Conservation (phyloP, 1,140 invertebrate species). For the Ephestia elutella region DNA sequence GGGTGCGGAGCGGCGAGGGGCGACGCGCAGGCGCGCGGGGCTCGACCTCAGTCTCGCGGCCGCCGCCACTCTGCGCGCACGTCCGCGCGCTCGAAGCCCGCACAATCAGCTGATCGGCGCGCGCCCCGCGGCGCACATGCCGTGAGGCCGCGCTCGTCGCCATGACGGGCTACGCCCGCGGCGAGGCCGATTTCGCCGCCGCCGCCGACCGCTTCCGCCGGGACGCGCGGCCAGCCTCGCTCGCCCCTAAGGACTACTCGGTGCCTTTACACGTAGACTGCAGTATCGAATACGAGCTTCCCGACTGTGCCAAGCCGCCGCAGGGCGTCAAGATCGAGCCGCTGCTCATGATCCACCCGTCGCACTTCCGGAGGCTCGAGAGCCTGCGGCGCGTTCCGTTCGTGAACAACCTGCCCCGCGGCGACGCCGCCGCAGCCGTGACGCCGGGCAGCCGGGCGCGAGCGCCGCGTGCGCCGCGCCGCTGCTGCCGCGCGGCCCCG, state of each 20-base stretch:
- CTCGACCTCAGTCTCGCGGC: conserved; percentile 42
- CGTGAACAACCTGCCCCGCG: conserved; percentile 67
- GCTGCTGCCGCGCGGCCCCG: conserved; percentile 33
- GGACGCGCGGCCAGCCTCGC: conserved; percentile 53
- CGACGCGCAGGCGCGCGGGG: conserved; percentile 20
- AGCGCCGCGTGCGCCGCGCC: conserved; percentile 22
- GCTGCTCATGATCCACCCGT: conserved; percentile 89
- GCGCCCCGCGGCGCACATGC: conserved; percentile 63
- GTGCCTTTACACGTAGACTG: conserved; percentile 87
- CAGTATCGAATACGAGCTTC: conserved; percentile 89
- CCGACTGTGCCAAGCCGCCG: conserved; percentile 86
- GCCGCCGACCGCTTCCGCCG: conserved; percentile 53
- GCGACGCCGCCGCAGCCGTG: conserved; percentile 29
- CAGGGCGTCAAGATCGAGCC: conserved; percentile 83
- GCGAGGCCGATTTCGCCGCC: conserved; percentile 61
- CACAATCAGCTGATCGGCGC: conserved; percentile 62
- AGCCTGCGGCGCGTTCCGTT: conserved; percentile 84
- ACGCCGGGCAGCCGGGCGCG: conserved; percentile 20
- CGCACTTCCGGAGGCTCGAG: conserved; percentile 86
- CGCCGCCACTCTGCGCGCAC: conserved; percentile 45
- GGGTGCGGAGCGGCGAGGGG: conserved; percentile 12
- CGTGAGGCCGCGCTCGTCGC: conserved; percentile 57
- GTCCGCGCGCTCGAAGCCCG: conserved; percentile 38
- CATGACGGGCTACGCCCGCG: conserved; percentile 70
- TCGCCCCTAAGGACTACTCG: conserved; percentile 82